Conservation (phyloP, 2,113 vertebrate genomes). For the Glaucidium brasilianum region DNA sequence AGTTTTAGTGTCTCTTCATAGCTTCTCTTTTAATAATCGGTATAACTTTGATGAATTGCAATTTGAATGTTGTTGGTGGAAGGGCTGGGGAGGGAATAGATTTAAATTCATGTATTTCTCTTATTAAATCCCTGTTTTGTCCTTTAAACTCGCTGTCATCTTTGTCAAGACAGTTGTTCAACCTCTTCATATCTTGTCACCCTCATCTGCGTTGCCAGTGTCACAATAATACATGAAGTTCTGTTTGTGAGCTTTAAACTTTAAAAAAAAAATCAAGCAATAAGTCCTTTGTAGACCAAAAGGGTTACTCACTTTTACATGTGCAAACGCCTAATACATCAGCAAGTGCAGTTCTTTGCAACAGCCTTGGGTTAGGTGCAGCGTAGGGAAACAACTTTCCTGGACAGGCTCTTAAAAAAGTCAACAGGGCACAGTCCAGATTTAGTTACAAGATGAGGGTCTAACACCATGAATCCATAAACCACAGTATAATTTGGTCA, state of each 20-base stretch:
- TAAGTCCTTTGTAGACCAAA: background rate
- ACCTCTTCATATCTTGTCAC: background rate
- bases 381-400: background rate
- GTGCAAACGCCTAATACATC: rapidly evolving
- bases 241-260: background rate
- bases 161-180: background rate
- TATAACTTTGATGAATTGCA: background rate
- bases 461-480: background rate
- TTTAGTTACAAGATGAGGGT: background rate
- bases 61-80: background rate
- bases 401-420: background rate
- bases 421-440: background rate
- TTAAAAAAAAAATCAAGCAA: background rate
- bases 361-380: background rate
- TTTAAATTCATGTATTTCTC: background rate
- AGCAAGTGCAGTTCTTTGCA: background rate
- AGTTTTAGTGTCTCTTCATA: background rate
- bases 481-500: background rate
- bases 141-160: background rate
- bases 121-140: background rate
- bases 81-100: background rate
- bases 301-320: rapidly evolving
- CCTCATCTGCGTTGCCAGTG: background rate
- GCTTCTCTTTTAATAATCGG: background rate
- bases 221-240: rapidly evolving